Base-by-base conservation (phyloP, 1,140 invertebrate species). In the Solenopsis invicta region DNA sequence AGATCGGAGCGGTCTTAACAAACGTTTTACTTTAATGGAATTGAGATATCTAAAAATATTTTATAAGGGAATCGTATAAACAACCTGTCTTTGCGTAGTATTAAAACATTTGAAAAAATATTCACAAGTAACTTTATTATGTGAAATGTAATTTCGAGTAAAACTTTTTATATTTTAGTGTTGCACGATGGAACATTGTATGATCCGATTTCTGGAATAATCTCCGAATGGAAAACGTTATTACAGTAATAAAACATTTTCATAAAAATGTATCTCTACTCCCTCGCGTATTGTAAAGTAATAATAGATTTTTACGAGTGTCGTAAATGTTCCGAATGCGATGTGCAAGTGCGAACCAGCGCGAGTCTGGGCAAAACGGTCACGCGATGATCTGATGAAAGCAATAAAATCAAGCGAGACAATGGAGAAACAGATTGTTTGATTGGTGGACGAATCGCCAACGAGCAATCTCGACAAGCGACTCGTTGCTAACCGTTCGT, bases 311-410 rank as follows among this genome's bases (percentile, higher is more conserved):
- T 84, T 75, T 37, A 48, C 18, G 59, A 21, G 10, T 61, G 37
- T 80, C 10, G 24, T 72, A 52, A 59, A 29, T 37, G 45, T 12
- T 10, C 10, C 16, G 50, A 52, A 37, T 37, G n/a, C 66, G 64
- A 45, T 52, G 34, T 50, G 16, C n/a, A 24, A 84, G 52, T 66
- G 45, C 64, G 48, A 80, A 81, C n/a, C 21, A 54, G 52, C 18
- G 13, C 48, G 67, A 81, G 66, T 72, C 75, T 45, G 48, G 37
- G 10, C 81, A 56, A 85, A 87, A 67, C 24, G 29, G 72, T 87
- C 86, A 87, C 86, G 86, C 81, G 86, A 87, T 87, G 81, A 87
- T 87, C 50, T 61, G 72, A 87, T 87, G 86, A 85, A 75, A 67
- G 72, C 81, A 87, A 87, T 87, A 85, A 85, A 77, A 85, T 85